Percentiles rank a stretch among this genome's conserved stretches.
Evolutionary conservation across 1,140 invertebrate species (phyloP).

Genomic region (Brachystomella parvula): DNA sequence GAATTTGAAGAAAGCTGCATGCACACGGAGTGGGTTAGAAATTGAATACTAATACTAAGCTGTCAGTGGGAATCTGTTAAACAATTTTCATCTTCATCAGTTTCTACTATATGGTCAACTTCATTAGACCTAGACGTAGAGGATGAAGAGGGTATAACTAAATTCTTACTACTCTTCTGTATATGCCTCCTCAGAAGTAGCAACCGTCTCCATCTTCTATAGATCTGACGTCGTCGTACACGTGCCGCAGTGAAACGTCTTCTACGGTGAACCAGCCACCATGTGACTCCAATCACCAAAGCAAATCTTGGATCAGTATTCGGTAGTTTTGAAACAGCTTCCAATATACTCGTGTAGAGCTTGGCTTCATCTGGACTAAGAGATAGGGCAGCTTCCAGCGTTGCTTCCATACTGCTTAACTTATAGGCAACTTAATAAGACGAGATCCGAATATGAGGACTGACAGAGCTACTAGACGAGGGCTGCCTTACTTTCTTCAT

Average conservation of each 20-base stretch:
- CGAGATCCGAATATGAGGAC: neutral
- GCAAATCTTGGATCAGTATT: conserved; percentile 33
- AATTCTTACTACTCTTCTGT: no score
- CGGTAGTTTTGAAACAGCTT: conserved; percentile 24
- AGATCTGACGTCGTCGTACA: conserved; percentile 31
- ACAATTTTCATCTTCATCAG: conserved; percentile 9
- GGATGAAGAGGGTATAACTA: neutral
- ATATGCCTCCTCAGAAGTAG: conserved; percentile 17
- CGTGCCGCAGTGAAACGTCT: conserved; percentile 25
- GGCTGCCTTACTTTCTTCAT: neutral
- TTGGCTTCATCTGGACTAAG: conserved; percentile 27
- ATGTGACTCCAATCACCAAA: conserved; percentile 25
- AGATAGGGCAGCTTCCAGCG: conserved; percentile 20
- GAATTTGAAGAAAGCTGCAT: no score
- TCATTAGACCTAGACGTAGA: neutral
- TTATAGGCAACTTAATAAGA: neutral
- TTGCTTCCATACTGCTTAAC: neutral
- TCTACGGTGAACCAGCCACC: conserved; percentile 34
- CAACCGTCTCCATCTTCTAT: conserved; percentile 26
- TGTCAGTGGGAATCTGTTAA: neutral
- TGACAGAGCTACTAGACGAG: neutral
- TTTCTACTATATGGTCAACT: neutral
- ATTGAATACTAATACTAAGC: no score
- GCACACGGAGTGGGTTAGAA: no score
- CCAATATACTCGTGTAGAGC: conserved; percentile 27